These are phyloP conservation scores for Deilephila elpenor DNA, from an alignment of 2,888 invertebrate genomes.

Conservation along the genomic window DNA sequence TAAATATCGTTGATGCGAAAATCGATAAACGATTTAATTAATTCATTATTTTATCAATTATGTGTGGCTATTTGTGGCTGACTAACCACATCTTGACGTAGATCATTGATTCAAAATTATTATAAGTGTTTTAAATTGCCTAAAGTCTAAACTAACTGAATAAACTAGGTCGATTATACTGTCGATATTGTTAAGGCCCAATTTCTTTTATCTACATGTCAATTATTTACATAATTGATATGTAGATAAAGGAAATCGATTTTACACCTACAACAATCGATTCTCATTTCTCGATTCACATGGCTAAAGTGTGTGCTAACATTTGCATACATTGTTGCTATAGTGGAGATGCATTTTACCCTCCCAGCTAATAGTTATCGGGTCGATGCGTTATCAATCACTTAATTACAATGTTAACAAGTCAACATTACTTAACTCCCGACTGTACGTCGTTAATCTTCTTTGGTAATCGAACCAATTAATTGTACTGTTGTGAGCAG, in stretches of 20 bases:
- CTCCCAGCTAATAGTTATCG: conserved; percentile 27
- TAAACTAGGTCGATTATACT: too few relatives aligned
- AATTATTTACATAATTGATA: not conserved
- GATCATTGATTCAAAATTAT: too few relatives aligned
- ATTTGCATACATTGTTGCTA: not conserved
- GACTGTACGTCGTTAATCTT: conserved; percentile 41
- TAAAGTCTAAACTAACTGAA: too few relatives aligned
- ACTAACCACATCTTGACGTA: too few relatives aligned
- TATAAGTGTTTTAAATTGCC: too few relatives aligned
- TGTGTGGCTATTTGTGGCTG: too few relatives aligned
- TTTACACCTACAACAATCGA: not conserved
- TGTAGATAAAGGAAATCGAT: not conserved
- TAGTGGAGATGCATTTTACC: not conserved
- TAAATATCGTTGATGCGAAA: not conserved
- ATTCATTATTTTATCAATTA: not conserved
- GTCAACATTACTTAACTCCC: conserved; percentile 38
- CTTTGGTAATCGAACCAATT: conserved; percentile 40
- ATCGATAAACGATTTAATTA: not conserved
- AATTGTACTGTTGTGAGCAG: conserved; percentile 41
- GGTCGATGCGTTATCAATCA: conserved; percentile 43
- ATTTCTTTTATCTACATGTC: too few relatives aligned
- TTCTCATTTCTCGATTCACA: not conserved
- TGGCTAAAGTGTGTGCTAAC: not conserved
- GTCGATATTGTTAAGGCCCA: too few relatives aligned
- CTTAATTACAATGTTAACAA: conserved; percentile 46